A percentile compares a stretch with the other conserved stretches of the same genome.
phyloP scores from a whole-genome alignment of 1,140 invertebrate genomes.

The Halyomorpha halys region DNA sequence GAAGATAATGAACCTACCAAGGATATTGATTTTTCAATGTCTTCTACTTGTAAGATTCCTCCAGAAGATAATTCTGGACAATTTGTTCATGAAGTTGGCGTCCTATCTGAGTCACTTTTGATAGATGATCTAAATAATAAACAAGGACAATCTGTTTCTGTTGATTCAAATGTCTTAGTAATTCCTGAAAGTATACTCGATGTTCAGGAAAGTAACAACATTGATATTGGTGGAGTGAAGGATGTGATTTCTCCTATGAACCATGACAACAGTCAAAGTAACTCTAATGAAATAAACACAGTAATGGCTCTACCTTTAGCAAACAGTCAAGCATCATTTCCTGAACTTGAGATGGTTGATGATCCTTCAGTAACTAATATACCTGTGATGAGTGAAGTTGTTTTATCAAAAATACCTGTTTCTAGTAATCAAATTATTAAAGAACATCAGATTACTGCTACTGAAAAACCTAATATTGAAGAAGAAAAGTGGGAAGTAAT shows the following conservation, averaged over 20 bases:
- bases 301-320: background rate
- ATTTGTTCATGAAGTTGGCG: too few species aligned
- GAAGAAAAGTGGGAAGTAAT: constrained; percentile 27
- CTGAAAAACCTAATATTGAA: background rate
- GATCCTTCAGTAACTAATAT: constrained; percentile 6
- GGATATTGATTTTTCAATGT: too few species aligned
- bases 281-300: background rate
- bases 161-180: constrained; percentile 3
- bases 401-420: constrained; percentile 2
- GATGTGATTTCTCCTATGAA: too few species aligned
- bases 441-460: background rate
- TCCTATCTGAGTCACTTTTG: too few species aligned
- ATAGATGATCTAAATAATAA: too few species aligned
- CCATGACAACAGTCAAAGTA: background rate
- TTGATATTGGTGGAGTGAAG: background rate
- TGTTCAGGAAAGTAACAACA: constrained; percentile 1
- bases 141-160: too few species aligned
- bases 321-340: background rate
- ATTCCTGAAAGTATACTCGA: background rate
- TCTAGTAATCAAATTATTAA: background rate
- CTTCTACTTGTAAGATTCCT: too few species aligned
- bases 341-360: background rate
- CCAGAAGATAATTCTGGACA: too few species aligned
- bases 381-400: background rate
- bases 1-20: too few species aligned